phyloP scores from a whole-genome alignment of 2,113 vertebrate genomes.

The Dasypus novemcinctus region DNA sequence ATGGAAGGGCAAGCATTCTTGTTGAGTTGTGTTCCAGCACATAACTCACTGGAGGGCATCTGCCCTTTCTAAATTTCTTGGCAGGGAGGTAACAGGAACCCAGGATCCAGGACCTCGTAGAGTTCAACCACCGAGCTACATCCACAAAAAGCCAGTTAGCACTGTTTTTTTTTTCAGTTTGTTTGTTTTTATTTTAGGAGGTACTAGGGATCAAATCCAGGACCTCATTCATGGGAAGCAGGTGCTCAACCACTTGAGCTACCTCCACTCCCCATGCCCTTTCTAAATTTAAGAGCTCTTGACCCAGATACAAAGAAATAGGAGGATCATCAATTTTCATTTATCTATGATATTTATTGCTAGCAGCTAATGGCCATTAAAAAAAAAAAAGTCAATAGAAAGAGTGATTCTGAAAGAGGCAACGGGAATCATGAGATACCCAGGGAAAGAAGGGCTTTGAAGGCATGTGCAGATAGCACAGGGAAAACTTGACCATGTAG shows the following conservation, averaged over 20 bases:
- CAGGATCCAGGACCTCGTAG: too few relatives aligned
- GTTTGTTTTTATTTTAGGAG: too few relatives aligned
- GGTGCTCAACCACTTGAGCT: too few relatives aligned
- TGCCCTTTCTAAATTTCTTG: background rate
- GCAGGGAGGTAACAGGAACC: too few relatives aligned
- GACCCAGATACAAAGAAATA: background rate
- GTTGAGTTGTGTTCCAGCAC: background rate
- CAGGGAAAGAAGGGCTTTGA: background rate
- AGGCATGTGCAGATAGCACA: background rate
- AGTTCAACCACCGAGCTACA: too few relatives aligned
- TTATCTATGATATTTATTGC: constrained; percentile 1
- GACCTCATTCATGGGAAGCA: too few relatives aligned
- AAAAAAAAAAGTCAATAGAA: background rate
- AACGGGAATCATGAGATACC: background rate
- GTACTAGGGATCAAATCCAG: too few relatives aligned
- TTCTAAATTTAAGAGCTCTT: background rate
- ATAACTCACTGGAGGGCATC: background rate
- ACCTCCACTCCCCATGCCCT: background rate
- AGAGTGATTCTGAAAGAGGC: background rate
- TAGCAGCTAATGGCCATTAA: background rate
- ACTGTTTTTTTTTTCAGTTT: too few relatives aligned
- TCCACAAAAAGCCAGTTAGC: too few relatives aligned
- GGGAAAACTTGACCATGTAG: background rate
- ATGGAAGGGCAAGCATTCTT: background rate
- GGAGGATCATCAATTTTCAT: background rate